A percentile compares a stretch with the other conserved stretches of the same genome.
These are phyloP conservation scores for Drosophila guanche DNA, from an alignment of 1,140 invertebrate species.

Conservation along the genomic window DNA sequence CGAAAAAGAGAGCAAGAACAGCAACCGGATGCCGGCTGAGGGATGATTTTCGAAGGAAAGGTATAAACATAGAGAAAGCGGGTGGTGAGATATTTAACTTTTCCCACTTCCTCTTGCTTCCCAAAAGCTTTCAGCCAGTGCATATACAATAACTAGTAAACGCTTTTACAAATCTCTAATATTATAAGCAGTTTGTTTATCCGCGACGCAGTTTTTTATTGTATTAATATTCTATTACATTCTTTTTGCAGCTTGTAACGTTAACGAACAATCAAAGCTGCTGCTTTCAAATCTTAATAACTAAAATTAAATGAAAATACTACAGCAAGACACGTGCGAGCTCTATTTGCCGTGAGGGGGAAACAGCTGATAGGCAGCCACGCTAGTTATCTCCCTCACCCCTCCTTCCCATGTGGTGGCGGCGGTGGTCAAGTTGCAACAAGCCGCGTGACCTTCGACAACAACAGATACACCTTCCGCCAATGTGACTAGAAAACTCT, in stretches of 20 bases:
- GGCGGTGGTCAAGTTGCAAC: conserved; percentile 1
- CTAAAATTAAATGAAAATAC: background rate
- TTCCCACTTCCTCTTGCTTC: too few relatives aligned
- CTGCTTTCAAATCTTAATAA: conserved; percentile 7
- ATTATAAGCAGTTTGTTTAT: background rate
- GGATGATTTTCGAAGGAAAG: conserved; percentile 28
- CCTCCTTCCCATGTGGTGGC: conserved; percentile 21
- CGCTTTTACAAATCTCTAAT: too few relatives aligned
- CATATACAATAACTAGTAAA: too few relatives aligned
- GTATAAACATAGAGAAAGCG: conserved; percentile 26
- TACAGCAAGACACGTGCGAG: conserved; percentile 28
- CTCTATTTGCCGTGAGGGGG: conserved; percentile 13
- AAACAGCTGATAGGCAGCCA: conserved; percentile 31
- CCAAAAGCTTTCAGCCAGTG: too few relatives aligned
- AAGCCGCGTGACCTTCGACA: conserved; percentile 50
- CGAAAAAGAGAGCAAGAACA: conserved; percentile 13
- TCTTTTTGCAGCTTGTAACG: background rate
- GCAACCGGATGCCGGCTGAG: conserved; percentile 29
- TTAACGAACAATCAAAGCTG: too few relatives aligned
- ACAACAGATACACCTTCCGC: conserved; percentile 28
- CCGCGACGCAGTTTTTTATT: background rate
- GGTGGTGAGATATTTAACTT: background rate
- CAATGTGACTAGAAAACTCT: conserved; percentile 7
- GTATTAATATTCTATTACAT: background rate
- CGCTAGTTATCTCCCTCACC: conserved; percentile 27